Conservation (phyloP, 2,113 vertebrate species). For the Phodopus roborovskii region DNA sequence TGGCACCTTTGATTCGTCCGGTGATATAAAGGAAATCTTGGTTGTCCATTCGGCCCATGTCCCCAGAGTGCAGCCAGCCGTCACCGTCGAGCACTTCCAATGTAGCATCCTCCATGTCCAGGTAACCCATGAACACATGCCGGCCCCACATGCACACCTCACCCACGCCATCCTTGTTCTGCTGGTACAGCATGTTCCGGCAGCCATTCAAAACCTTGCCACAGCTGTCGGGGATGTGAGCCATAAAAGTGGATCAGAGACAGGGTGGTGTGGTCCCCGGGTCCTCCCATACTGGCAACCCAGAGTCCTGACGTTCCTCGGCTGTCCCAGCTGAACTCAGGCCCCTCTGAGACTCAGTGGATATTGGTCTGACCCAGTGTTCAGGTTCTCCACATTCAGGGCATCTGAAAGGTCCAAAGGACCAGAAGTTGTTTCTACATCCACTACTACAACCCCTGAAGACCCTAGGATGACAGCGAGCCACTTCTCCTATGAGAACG, state of each 20-base stretch:
- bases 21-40: slow-evolving; percentile 94
- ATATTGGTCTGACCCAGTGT: too few species aligned
- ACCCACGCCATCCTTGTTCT: slow-evolving; percentile 86
- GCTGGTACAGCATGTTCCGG: slow-evolving; percentile 88
- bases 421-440: background rate
- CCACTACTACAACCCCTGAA: background rate
- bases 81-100: slow-evolving; percentile 89
- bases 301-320: background rate
- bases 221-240: slow-evolving; percentile 85
- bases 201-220: slow-evolving; percentile 91
- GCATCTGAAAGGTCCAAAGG: background rate
- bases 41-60: slow-evolving; percentile 91
- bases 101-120: slow-evolving; percentile 91
- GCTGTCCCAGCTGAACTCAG: background rate
- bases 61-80: slow-evolving; percentile 96
- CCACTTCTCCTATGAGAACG: too few species aligned
- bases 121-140: slow-evolving; percentile 97
- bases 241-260: background rate
- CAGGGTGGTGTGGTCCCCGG: background rate
- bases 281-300: accelerated
- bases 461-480: background rate
- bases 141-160: slow-evolving; percentile 96
- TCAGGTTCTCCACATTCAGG: too few species aligned
- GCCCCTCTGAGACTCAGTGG: background rate
- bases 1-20: slow-evolving; percentile 94